Percentiles rank a stretch among this genome's conserved stretches.
These are phyloP conservation scores for Petrocephalus sullivani DNA, from an alignment of 2,797 vertebrate genomes.

Conservation along the genomic window DNA sequence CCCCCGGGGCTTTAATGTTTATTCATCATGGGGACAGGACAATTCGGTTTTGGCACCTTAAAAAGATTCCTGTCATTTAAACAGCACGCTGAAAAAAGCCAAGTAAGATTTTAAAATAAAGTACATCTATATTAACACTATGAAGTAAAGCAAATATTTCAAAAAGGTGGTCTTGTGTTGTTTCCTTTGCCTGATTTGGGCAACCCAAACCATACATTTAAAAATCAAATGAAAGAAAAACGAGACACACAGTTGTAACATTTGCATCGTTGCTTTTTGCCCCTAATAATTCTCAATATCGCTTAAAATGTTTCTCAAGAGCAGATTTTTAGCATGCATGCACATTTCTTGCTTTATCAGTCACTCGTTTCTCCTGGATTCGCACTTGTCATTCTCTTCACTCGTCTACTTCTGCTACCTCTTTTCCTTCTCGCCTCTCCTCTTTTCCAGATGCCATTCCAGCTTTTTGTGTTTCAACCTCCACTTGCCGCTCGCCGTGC, in stretches of 20 bases:
- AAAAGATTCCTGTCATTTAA: conserved; percentile 66
- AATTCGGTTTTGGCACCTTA: conserved; percentile 74
- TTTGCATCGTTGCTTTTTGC: conserved; percentile 44
- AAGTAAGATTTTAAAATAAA: conserved; percentile 53
- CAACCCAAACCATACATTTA: conserved; percentile 57
- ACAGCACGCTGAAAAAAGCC: conserved; percentile 61
- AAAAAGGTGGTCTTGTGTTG: conserved; percentile 57
- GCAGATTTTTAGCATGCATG: conserved; percentile 70
- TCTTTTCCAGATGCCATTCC: conserved; percentile 50
- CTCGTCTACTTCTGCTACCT: conserved; percentile 58
- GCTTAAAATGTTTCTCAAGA: conserved; percentile 69
- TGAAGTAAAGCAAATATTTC: conserved; percentile 58
- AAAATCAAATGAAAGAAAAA: conserved; percentile 44
- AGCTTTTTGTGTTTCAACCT: conserved; percentile 47
- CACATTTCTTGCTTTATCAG: conserved; percentile 64
- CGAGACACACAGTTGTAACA: conserved; percentile 61
- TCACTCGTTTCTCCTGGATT: conserved; percentile 59
- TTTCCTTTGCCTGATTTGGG: conserved; percentile 55
- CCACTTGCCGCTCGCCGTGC: conserved; percentile 12
- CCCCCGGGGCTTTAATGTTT: conserved; percentile 68
- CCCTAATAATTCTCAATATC: conserved; percentile 60
- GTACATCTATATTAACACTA: conserved; percentile 57
- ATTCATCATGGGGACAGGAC: conserved; percentile 69
- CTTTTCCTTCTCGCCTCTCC: conserved; percentile 60
- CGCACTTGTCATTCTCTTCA: conserved; percentile 39